Conservation (phyloP, 2,888 invertebrate species). For the Microdon myrmicae region DNA sequence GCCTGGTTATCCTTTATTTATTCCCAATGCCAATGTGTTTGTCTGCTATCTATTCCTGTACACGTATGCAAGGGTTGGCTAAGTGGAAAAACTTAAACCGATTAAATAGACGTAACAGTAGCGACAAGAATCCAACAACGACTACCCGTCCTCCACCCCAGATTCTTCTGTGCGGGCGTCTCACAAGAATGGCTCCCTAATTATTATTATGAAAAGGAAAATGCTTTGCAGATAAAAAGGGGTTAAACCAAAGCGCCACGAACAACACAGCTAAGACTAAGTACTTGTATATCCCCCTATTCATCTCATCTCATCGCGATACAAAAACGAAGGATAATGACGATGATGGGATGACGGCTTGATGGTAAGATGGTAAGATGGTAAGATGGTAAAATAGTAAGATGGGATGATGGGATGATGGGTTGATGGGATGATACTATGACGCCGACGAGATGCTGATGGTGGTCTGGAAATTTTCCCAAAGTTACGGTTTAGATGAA, state of each 20-base stretch:
- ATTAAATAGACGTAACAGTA: conserved; percentile 37
- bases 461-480: conserved; percentile 50
- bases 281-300: conserved; percentile 47
- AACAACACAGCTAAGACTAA: conserved; percentile 45
- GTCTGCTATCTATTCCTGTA: conserved; percentile 8
- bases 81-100: conserved; percentile 45
- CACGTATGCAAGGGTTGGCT: conserved; percentile 4
- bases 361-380: conserved; percentile 15
- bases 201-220: conserved; percentile 53
- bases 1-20: conserved; percentile 39
- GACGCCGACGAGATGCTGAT: conserved; percentile 2
- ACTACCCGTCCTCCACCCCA: neutral
- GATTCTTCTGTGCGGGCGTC: conserved; percentile 3
- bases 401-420: conserved; percentile 17
- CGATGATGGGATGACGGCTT: conserved; percentile 20
- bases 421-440: conserved; percentile 35
- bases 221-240: conserved; percentile 48
- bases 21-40: conserved; percentile 9
- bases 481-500: conserved; percentile 38
- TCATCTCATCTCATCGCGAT: conserved; percentile 46
- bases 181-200: conserved; percentile 48
- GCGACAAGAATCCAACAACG: conserved; percentile 28
- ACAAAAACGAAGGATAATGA: conserved; percentile 38
- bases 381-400: conserved; percentile 8
- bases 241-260: conserved; percentile 26